phyloP scores from a whole-genome alignment of 2,113 vertebrate genomes.

The Ciconia stormi region DNA sequence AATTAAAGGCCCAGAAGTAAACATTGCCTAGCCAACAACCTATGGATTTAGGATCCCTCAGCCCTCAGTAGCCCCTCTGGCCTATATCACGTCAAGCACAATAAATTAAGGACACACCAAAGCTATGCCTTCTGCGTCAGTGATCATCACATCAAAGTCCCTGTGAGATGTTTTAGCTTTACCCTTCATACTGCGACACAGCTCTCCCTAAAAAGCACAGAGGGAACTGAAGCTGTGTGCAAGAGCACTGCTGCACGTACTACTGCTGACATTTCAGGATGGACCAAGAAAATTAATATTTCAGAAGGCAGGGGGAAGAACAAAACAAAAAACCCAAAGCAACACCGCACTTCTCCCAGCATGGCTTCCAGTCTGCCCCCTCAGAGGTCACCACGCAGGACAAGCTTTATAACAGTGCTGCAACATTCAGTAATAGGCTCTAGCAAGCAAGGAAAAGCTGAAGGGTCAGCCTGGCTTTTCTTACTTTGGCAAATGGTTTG shows the following conservation, averaged over 20 bases:
- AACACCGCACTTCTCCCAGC: not conserved
- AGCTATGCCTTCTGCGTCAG: not conserved
- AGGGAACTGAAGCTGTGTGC: not conserved
- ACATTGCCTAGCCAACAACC: not conserved
- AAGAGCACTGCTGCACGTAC: not conserved
- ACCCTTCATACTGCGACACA: not conserved
- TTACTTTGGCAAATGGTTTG: not conserved
- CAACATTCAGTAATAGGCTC: not conserved
- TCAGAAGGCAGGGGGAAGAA: rapidly evolving
- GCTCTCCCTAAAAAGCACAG: not conserved
- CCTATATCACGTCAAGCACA: not conserved
- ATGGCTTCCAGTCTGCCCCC: not conserved
- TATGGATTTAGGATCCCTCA: not conserved
- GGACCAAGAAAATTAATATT: not conserved
- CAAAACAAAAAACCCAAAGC: not conserved
- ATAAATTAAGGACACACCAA: not conserved
- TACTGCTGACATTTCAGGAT: not conserved
- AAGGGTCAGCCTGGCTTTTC: not conserved
- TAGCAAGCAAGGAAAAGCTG: not conserved
- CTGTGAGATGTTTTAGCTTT: not conserved
- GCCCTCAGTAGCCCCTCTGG: not conserved
- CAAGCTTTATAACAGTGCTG: not conserved
- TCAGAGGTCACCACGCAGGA: not conserved
- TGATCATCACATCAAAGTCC: not conserved
- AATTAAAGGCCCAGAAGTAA: not conserved